Base-by-base conservation (phyloP, 2,888 invertebrate genomes). In the Phymatocera aterrima region DNA sequence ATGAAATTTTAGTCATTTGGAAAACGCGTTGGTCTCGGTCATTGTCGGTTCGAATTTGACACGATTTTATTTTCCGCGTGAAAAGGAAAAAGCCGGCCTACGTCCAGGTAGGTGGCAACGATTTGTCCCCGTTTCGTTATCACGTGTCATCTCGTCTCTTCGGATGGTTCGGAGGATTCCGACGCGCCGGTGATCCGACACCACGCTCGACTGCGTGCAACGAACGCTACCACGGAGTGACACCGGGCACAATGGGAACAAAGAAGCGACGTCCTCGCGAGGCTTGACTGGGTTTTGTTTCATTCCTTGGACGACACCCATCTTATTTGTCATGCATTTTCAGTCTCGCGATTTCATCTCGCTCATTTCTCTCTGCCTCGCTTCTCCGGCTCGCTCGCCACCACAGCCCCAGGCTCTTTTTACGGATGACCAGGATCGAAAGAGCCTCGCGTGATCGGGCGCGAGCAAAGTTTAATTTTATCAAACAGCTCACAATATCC, bases 71-170 rank as follows among this genome's bases (percentile, higher is more conserved):
- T 1, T 15, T 12, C 15, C 34, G n/a, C 12, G 10, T 3, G 37
- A 12, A 34, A 51, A 85, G 87, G 84, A 84, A 86, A 87, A 84
- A 86, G 84, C 84, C 85, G 85, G 86, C 87, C 81, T 51, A 80
- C 87, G 86, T 88, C 89, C 87, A 89, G 89, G 90, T 90, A 90
- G 90, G 90, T 90, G 90, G 90, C 89, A 90, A 87, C 90, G 89
- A 90, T 90, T 90, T 90, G 89, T 90, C 57, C 75, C 46, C 87
- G 85, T 87, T 83, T 82, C 87, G 87, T 90, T 90, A 90, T 90
- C 90, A 87, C 85, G 84, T 88, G 87, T 89, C 88, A 90, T 90
- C 90, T 90, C 86, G 72, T 72, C 68, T 72, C 51, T 72, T 51
- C 72, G 40, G 40, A 51, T 18, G 57, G 54, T 40, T 75, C 6